These are phyloP conservation scores for Porites rus DNA, from an alignment of 92 coral and sea anemone species.

Conservation along the genomic window DNA sequence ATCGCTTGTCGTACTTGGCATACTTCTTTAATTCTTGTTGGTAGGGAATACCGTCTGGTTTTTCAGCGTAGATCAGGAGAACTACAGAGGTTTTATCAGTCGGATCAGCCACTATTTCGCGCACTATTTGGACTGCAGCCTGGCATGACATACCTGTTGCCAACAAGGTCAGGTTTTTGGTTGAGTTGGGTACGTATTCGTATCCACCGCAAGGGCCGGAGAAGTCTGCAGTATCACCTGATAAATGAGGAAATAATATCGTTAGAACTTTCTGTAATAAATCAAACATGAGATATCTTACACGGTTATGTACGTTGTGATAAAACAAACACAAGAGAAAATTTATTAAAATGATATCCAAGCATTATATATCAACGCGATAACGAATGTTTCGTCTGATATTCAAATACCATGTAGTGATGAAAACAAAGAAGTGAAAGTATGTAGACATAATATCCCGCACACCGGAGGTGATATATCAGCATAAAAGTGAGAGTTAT, in stretches of 20 bases:
- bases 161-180: constrained; percentile 57
- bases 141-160: constrained; percentile 63
- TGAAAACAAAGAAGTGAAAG: no score
- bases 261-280: no score
- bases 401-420: no score
- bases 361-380: no score
- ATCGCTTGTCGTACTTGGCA: constrained; percentile 1
- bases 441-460: no score
- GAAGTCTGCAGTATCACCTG: constrained; percentile 68
- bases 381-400: no score
- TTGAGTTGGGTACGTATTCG: constrained; percentile 63
- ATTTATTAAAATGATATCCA: no score
- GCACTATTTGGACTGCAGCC: constrained; percentile 61
- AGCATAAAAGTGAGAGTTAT: no score
- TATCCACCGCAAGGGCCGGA: constrained; percentile 74
- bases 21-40: constrained; percentile 48
- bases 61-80: constrained; percentile 47
- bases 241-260: background rate
- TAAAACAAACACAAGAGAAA: no score
- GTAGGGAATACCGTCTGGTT: constrained; percentile 57
- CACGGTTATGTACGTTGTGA: no score
- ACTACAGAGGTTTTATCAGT: constrained; percentile 52
- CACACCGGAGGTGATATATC: no score
- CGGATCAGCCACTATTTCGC: constrained; percentile 48
- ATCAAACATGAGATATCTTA: no score